Evolutionary conservation across 53 echinoderm and acorn worm genomes (phyloP).

Genomic region (Arbacia lixula): DNA sequence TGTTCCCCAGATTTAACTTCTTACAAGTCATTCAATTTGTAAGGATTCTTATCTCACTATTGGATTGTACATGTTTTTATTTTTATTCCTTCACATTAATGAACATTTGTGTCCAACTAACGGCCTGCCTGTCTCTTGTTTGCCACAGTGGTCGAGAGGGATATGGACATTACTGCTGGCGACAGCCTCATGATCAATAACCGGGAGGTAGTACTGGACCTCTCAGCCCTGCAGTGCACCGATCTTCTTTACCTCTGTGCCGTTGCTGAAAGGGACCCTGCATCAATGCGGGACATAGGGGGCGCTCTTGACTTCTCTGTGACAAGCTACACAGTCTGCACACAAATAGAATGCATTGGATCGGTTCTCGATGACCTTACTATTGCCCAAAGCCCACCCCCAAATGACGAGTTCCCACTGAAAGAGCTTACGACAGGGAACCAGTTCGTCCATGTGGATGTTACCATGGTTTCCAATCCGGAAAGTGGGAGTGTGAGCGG

Average conservation of each 20-base stretch:
- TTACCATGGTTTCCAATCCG: background rate
- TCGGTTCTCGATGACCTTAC: background rate
- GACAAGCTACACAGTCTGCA: slow-evolving; percentile 41
- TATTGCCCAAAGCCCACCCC: background rate
- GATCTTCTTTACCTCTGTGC: slow-evolving; percentile 41
- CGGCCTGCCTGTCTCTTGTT: background rate
- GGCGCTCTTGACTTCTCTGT: slow-evolving; percentile 28
- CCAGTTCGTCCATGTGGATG: background rate
- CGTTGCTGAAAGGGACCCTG: background rate
- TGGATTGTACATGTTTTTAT: no score
- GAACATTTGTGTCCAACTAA: no score
- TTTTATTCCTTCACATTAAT: no score
- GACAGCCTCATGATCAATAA: background rate
- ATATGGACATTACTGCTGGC: slow-evolving; percentile 21
- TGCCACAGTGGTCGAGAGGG: background rate
- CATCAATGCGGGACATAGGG: background rate
- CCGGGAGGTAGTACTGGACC: slow-evolving; percentile 14
- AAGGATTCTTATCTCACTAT: no score
- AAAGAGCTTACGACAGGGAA: background rate
- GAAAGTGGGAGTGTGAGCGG: background rate
- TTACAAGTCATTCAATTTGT: no score
- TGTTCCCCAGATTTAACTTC: no score
- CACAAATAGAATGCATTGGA: slow-evolving; percentile 49
- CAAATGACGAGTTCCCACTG: background rate
- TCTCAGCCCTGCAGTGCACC: slow-evolving; percentile 21